Base-by-base conservation (phyloP, 2,113 vertebrate species). In the Podarcis cretensis region DNA sequence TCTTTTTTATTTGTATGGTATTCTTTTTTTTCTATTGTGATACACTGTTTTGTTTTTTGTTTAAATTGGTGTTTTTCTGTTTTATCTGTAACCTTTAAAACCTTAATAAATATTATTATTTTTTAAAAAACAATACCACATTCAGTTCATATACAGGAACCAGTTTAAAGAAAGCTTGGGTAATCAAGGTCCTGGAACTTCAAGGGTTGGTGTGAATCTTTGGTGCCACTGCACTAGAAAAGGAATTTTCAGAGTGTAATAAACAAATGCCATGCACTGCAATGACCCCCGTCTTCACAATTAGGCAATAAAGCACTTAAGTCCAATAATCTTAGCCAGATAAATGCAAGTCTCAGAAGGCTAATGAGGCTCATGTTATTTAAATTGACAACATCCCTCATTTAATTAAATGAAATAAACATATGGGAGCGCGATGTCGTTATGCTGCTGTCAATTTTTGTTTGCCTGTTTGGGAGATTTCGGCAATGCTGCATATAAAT, bases 341-440 rank as follows among this genome's bases (percentile, higher is more conserved):
- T 86, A 93, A 93, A 89, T 79, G 73, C 37, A 89, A 54, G 88
- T 79, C 20, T 92, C 90, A 1, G 74, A 85, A 68, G 54, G 63
- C 87, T 95, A 95, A 95, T 93, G 89, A 94, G 77, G 32, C 89
- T 86, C 1, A 4, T 66, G 85, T 73, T 81, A 3, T 83, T 94
- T 85, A 93, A 94, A 91, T 32, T 88, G 90, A 92, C 86, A 94
- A 48, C 2, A 90, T 84, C 88, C 0, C 4, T 91, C 86, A 2
- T 90, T 92, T 93, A 87, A 90, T 89, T 92, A 89, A 92, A 93
- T 32, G 25, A 10, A 92, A 91, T 89, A 90, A 95, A 88, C 59
- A 69, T 83, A 86, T 68, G 25, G 27, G 40, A 86, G 71, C 65
- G 59, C 20, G 68, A 69, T 48, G 74, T 40, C 69, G 0, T 82